Base-by-base conservation (phyloP, 1,140 invertebrate species). In the Philopotamus ludificatus region DNA sequence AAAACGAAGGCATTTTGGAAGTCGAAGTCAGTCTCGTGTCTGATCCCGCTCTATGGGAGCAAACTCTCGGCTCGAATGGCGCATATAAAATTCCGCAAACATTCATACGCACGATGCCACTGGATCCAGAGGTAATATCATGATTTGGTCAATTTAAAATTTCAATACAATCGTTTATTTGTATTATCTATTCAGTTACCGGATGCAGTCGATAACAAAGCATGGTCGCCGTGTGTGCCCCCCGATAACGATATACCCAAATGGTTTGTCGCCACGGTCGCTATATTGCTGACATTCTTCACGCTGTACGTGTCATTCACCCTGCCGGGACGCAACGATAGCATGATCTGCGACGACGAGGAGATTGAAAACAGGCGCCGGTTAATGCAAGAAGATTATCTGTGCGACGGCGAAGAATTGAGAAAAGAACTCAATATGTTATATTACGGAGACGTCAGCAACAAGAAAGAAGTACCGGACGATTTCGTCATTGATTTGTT, bases 71-170 rank as follows among this genome's bases (percentile, higher is more conserved):
- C 12, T 47, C 39, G 12, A 57, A 63, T 21, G 49, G 23, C 9
- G 60, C 63, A 10, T 70, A 70, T 44, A 70, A 70, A 55, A 66
- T 70, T 23, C 68, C 68, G 1, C 68, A 66, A 26, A 70, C 68
- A 9, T 57, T 63, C 9, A 57, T 70, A 1, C 53, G 64, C 8
- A 66, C 68, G 9, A 70, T 70, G 68, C 68, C 68, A 34, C 25
- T 70, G 12, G 50, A 55, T 47, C 68, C 68, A 1, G 68, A 66
- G 39, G 64, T 70, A 68, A 15, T 28, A 18, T 3, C 10, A 20
- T 60, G 20, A 4, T 21, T 16, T 59, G 44, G 15, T 45, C 1
- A 45, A 26, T 34, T 55, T 26, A 55, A 28, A 22, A 26, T 15
- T 3, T 18, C 34, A 55, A 15, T 26, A 41, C 15, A 55, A 55